Evolutionary conservation across 2,888 invertebrate species (phyloP), one percentile per base, ranked within the genome.

Genomic region (Conistra vaccinii): DNA sequence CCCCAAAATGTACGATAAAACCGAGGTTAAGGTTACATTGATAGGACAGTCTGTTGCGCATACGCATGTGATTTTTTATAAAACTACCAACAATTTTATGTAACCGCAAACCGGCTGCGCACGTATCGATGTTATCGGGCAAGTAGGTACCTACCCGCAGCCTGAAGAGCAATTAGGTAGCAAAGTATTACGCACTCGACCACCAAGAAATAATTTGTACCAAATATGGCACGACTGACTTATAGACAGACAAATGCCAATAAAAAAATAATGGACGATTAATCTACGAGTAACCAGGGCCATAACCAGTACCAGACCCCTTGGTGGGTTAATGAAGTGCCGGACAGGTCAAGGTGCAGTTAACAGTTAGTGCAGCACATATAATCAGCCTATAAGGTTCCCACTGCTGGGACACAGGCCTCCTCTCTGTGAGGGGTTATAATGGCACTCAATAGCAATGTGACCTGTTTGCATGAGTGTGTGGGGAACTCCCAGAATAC

Each of bases 191-290:
- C 9, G 29, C 9, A 32, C 12, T 70, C 35, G 45, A 48, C 17
- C 14, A 14, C 12, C 39, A 39, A 76, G 55, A 48, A 60, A 78
- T 65, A 51, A 32, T 80, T 80, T 60, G 58, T 53, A 10, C n/a
- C 65, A 55, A 73, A 73, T 60, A 73, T 29, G 73, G 80, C 12
- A 42, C n/a, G 2, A 12, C 32, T 55, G 2, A 6, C 14, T 7
- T 12, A 39, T 32, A 32, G 9, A 39, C 3, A 66, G 48, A 75
- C 75, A 78, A 51, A 62, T 53, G 51, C 3, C 29, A 68, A 75
- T 78, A 51, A 68, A 78, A 76, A 55, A 39, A 4, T 51, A 29
- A 80, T 81, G 29, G 42, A 12, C 39, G 7, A 65, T 61, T 48
- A 4, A 32, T 55, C n/a, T 45, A 20, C 9, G 20, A 29, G 39